Percentiles rank a stretch among this genome's conserved stretches.
phyloP scores from a whole-genome alignment of 2,888 invertebrate species.

The Leptinotarsa peninsularis region DNA sequence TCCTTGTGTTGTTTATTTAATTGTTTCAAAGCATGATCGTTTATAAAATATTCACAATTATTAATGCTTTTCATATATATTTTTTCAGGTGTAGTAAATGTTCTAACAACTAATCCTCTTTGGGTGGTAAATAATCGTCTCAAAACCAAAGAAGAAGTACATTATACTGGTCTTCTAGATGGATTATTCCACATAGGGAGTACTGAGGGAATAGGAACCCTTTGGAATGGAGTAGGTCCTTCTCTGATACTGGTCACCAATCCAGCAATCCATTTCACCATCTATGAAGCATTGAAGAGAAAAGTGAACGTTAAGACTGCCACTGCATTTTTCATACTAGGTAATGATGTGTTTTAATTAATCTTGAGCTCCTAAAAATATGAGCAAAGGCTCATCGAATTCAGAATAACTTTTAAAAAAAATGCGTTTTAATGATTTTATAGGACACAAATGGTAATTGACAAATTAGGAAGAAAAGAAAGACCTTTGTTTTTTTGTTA shows the following conservation, averaged over 20 bases:
- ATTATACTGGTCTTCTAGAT: conserved; percentile 69
- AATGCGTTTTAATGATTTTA: no score
- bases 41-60: no score
- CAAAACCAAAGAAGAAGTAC: conserved; percentile 71
- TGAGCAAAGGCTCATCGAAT: no score
- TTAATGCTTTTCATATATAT: conserved; percentile 47
- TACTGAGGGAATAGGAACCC: conserved; percentile 78
- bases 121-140: conserved; percentile 94
- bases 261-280: conserved; percentile 93
- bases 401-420: no score
- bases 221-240: conserved; percentile 88
- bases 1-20: no score
- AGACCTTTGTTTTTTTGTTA: no score
- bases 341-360: conserved; percentile 23
- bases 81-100: conserved; percentile 87
- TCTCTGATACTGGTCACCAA: conserved; percentile 89
- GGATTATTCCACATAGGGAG: conserved; percentile 78
- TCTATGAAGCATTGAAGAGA: conserved; percentile 88
- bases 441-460: no score
- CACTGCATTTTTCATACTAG: conserved; percentile 74
- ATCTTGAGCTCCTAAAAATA: not conserved
- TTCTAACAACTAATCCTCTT: conserved; percentile 86
- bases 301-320: conserved; percentile 71
- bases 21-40: no score
- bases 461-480: no score